phyloP scores from a whole-genome alignment of 2,797 vertebrate genomes.

The Pseudochromis fuscus region DNA sequence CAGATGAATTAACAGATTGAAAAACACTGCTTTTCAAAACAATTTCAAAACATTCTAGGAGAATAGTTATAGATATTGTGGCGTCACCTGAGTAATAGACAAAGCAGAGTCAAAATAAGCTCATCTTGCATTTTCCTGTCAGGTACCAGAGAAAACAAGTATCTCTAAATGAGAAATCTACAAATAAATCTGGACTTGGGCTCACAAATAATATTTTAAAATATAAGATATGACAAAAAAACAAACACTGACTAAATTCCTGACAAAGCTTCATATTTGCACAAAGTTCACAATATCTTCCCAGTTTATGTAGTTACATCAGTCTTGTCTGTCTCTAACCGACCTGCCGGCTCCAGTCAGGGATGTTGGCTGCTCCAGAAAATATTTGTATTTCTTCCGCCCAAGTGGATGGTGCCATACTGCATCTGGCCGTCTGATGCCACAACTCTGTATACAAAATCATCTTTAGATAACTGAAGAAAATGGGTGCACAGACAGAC shows the following conservation, averaged over 20 bases:
- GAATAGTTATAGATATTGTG: too few relatives aligned
- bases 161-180: background rate
- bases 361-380: constrained; percentile 89
- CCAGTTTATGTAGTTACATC: background rate
- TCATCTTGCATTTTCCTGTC: too few relatives aligned
- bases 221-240: background rate
- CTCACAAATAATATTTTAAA: background rate
- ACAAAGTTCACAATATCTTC: background rate
- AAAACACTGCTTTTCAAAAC: background rate
- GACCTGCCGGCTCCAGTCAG: constrained; percentile 90
- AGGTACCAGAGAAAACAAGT: too few relatives aligned
- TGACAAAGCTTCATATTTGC: background rate
- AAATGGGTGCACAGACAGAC: background rate
- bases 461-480: background rate
- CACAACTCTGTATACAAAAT: constrained; percentile 76
- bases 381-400: constrained; percentile 87
- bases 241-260: background rate
- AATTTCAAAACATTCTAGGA: background rate
- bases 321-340: constrained; percentile 31
- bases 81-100: too few relatives aligned
- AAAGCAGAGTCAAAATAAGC: too few relatives aligned
- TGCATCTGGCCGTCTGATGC: constrained; percentile 78
- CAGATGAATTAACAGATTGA: background rate
- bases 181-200: background rate
- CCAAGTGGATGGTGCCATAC: constrained; percentile 89